phyloP scores from a whole-genome alignment of 2,113 vertebrate genomes.

The Odocoileus hemionus region DNA sequence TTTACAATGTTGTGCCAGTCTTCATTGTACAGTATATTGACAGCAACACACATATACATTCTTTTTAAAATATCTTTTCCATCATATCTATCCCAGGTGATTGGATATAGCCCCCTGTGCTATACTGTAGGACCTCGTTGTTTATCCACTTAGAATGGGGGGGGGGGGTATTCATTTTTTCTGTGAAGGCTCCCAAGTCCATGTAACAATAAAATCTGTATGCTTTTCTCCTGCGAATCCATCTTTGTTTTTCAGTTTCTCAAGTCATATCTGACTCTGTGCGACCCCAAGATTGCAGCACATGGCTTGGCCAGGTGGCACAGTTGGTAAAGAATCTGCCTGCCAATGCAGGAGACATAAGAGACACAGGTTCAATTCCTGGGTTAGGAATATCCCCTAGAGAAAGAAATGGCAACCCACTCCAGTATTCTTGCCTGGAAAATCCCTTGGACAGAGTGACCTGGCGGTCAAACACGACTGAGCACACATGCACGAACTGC shows the following conservation, averaged over 20 bases:
- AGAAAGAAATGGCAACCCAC: background rate
- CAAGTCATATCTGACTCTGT: background rate
- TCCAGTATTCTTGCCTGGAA: background rate
- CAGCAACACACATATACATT: background rate
- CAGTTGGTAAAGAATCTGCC: background rate
- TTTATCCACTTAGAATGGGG: background rate
- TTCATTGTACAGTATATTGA: background rate
- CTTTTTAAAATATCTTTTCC: background rate
- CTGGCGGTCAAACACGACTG: background rate
- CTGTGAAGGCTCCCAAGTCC: background rate
- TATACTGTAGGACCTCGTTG: background rate
- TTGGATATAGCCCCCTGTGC: background rate
- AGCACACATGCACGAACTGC: background rate
- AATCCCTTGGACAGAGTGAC: background rate
- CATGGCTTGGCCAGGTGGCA: background rate
- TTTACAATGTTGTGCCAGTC: background rate
- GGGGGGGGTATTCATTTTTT: background rate
- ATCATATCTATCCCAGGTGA: background rate
- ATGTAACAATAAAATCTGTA: background rate
- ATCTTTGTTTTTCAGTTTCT: background rate
- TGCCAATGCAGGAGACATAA: background rate
- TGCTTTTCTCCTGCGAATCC: background rate
- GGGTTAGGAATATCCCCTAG: background rate
- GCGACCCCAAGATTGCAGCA: background rate
- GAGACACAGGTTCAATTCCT: background rate